These are phyloP conservation scores for Melanotus villosus DNA, from an alignment of 2,888 invertebrate genomes.

Conservation along the genomic window DNA sequence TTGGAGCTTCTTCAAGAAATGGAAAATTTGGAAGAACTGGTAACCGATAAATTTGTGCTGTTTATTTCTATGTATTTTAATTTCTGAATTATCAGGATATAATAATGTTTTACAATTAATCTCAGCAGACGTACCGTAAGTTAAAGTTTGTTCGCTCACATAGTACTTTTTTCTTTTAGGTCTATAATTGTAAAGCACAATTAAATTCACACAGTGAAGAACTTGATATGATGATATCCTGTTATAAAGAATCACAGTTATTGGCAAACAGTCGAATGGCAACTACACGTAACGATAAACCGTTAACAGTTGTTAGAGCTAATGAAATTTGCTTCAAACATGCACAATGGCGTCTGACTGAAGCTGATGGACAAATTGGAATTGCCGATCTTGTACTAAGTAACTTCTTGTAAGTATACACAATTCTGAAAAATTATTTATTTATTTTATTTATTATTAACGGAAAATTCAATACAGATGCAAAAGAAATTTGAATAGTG, in stretches of 20 bases:
- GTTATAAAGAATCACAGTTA: slow-evolving; percentile 87
- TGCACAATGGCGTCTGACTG: slow-evolving; percentile 97
- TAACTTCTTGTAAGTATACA: slow-evolving; percentile 85
- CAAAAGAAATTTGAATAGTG: no score
- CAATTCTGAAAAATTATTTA: no score
- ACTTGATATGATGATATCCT: slow-evolving; percentile 94
- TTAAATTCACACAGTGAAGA: slow-evolving; percentile 92
- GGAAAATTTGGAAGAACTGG: slow-evolving; percentile 80
- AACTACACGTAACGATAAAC: slow-evolving; percentile 79
- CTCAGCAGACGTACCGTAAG: no score
- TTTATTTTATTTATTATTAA: no score
- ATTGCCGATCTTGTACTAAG: slow-evolving; percentile 96
- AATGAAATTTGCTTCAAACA: slow-evolving; percentile 98
- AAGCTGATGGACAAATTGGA: slow-evolving; percentile 97
- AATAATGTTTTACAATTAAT: background rate
- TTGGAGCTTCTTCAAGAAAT: slow-evolving; percentile 77
- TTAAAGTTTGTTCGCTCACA: background rate
- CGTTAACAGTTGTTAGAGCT: slow-evolving; percentile 84
- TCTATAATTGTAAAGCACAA: slow-evolving; percentile 91
- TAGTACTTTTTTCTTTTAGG: no score
- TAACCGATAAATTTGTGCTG: no score
- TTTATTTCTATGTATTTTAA: slow-evolving; percentile 61
- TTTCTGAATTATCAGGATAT: background rate
- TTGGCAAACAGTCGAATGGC: slow-evolving; percentile 73
- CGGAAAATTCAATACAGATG: no score